These are phyloP conservation scores for Stenoptilia bipunctidactyla DNA, from an alignment of 2,888 invertebrate genomes.

Conservation along the genomic window DNA sequence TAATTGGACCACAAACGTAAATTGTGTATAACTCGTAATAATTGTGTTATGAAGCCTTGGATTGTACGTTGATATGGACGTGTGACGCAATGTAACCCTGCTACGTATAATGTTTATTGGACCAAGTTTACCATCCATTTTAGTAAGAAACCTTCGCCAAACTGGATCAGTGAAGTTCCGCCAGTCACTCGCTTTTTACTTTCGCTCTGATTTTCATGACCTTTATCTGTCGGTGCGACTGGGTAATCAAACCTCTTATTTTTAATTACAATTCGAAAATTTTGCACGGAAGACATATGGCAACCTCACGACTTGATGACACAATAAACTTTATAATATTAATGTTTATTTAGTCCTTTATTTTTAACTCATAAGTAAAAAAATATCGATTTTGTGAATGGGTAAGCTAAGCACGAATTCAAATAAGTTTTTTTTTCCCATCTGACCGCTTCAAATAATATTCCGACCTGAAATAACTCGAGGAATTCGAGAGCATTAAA, in stretches of 20 bases:
- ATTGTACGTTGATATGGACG: conserved; percentile 5
- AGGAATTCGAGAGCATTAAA: conserved; percentile 10
- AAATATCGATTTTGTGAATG: no score
- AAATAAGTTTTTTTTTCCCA: no score
- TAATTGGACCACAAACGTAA: conserved; percentile 21
- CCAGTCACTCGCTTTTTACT: conserved; percentile 47
- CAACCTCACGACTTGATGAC: no score
- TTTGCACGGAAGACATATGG: background rate
- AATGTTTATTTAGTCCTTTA: no score
- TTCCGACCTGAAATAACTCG: conserved; percentile 25
- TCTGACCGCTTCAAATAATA: conserved; percentile 11
- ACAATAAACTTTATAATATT: conserved; percentile 9
- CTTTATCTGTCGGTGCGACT: conserved; percentile 25
- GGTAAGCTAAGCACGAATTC: no score
- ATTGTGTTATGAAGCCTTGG: conserved; percentile 23
- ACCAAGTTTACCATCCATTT: conserved; percentile 45
- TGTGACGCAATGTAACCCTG: conserved; percentile 25
- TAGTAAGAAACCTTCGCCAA: conserved; percentile 50
- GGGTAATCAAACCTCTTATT: conserved; percentile 1
- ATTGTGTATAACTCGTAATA: conserved; percentile 20
- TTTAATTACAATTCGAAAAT: conserved; percentile 3
- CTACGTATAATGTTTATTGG: conserved; percentile 19
- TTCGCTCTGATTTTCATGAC: conserved; percentile 57
- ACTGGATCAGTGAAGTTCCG: conserved; percentile 37
- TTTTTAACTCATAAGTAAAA: no score